A percentile compares a stretch with the other conserved stretches of the same genome.
Conservation (phyloP, 2,888 invertebrate genomes). For the Melanostoma mellinum region DNA sequence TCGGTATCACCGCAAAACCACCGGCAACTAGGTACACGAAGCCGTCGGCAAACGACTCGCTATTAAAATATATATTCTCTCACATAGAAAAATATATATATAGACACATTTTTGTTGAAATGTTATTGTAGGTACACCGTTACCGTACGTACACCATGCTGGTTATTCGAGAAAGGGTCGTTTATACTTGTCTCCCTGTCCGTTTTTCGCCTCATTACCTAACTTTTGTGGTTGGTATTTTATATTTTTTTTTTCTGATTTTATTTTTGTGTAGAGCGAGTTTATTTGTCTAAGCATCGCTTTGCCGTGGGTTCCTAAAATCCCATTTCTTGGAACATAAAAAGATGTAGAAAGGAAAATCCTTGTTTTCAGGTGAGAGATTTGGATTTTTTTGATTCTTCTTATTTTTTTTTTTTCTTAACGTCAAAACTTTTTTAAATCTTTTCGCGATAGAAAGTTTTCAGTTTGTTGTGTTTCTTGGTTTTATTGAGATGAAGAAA, state of each 20-base stretch:
- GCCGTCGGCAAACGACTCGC: conserved; percentile 6
- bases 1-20: conserved; percentile 19
- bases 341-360: conserved; percentile 18
- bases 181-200: conserved; percentile 13
- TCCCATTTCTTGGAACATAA: conserved; percentile 28
- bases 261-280: neutral
- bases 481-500: conserved; percentile 25
- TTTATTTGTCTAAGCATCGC: conserved; percentile 37
- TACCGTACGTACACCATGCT: conserved; percentile 1
- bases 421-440: conserved; percentile 1
- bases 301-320: conserved; percentile 10
- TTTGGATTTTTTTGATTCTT: conserved; percentile 29
- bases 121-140: conserved; percentile 9
- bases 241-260: neutral
- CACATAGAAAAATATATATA: conserved; percentile 7
- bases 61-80: neutral
- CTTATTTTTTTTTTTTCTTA: conserved; percentile 10
- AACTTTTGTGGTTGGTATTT: conserved; percentile 17
- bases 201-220: conserved; percentile 14
- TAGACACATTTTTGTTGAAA: conserved; percentile 32
- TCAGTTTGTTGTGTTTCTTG: neutral
- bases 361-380: conserved; percentile 43
- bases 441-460: conserved; percentile 5
- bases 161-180: conserved; percentile 20
- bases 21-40: neutral